These are phyloP conservation scores for Lypha dubia DNA, from an alignment of 2,888 invertebrate species.

Conservation along the genomic window DNA sequence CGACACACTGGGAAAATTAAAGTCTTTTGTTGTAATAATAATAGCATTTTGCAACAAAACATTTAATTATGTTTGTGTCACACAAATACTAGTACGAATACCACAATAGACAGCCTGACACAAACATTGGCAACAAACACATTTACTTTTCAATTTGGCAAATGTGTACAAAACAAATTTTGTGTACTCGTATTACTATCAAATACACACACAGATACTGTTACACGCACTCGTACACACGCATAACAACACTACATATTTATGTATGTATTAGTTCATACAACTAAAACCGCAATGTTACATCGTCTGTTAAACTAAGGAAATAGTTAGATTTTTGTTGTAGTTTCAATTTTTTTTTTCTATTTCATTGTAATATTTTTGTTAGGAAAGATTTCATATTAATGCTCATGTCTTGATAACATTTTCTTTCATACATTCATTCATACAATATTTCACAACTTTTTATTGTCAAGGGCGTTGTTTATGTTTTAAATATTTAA, in stretches of 20 bases:
- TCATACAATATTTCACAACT: conserved; percentile 8
- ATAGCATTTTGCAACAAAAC: conserved; percentile 10
- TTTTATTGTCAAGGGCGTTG: conserved; percentile 55
- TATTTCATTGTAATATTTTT: neutral
- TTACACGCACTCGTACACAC: neutral
- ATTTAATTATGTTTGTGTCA: conserved; percentile 36
- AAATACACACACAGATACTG: too few species aligned
- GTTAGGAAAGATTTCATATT: conserved; percentile 22
- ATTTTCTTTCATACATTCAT: conserved; percentile 10
- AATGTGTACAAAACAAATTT: conserved; percentile 13
- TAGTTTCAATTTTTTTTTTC: too few species aligned
- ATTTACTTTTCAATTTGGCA: neutral
- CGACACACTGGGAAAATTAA: conserved; percentile 4
- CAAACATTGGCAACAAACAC: neutral
- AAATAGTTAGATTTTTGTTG: neutral
- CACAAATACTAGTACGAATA: too few species aligned
- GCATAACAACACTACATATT: neutral
- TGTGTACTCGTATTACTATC: neutral
- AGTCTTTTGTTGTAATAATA: conserved; percentile 29
- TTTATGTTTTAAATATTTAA: conserved; percentile 42
- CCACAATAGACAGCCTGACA: neutral
- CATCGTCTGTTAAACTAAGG: conserved; percentile 27
- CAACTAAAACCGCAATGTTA: conserved; percentile 43
- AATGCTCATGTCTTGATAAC: conserved; percentile 6
- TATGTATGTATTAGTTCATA: neutral